Percentiles rank a stretch among this genome's conserved stretches.
Evolutionary conservation across 2,113 vertebrate genomes (phyloP).

Genomic region (Amazona vittata): DNA sequence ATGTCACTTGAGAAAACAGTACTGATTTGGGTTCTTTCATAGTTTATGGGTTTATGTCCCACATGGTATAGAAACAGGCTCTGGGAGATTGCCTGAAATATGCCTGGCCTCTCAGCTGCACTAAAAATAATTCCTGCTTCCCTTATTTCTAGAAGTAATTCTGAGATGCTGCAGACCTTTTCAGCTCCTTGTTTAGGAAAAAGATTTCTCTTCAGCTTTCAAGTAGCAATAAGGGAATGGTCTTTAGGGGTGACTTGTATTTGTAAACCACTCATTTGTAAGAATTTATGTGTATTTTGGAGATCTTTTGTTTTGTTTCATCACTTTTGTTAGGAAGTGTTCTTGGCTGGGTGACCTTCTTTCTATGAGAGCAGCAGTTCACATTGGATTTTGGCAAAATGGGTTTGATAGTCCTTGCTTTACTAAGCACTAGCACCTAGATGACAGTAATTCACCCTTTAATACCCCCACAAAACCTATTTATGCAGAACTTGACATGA

Average conservation of each 20-base stretch:
- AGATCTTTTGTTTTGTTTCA: background rate
- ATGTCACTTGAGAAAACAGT: slow-evolving; percentile 65
- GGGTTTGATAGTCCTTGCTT: slow-evolving; percentile 44
- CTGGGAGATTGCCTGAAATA: slow-evolving; percentile 65
- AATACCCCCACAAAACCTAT: slow-evolving; percentile 52
- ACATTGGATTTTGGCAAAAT: slow-evolving; percentile 30
- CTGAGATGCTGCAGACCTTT: slow-evolving; percentile 34
- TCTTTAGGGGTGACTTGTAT: background rate
- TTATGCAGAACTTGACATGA: slow-evolving; percentile 57
- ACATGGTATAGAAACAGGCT: slow-evolving; percentile 48
- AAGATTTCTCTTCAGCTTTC: background rate
- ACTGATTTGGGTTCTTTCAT: slow-evolving; percentile 68
- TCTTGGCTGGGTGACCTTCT: slow-evolving; percentile 47
- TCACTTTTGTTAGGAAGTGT: background rate
- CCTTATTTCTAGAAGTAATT: slow-evolving; percentile 37
- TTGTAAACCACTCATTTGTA: background rate
- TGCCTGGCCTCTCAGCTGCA: slow-evolving; percentile 60
- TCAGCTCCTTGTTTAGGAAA: slow-evolving; percentile 24
- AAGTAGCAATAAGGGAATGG: background rate
- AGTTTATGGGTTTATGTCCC: slow-evolving; percentile 70
- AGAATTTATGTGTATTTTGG: background rate
- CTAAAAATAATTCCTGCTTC: slow-evolving; percentile 70
- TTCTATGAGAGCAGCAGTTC: slow-evolving; percentile 35
- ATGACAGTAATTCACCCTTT: slow-evolving; percentile 57
- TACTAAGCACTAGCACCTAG: slow-evolving; percentile 39